Conservation (phyloP, 2,113 vertebrate genomes). For the Siniperca chuatsi region DNA sequence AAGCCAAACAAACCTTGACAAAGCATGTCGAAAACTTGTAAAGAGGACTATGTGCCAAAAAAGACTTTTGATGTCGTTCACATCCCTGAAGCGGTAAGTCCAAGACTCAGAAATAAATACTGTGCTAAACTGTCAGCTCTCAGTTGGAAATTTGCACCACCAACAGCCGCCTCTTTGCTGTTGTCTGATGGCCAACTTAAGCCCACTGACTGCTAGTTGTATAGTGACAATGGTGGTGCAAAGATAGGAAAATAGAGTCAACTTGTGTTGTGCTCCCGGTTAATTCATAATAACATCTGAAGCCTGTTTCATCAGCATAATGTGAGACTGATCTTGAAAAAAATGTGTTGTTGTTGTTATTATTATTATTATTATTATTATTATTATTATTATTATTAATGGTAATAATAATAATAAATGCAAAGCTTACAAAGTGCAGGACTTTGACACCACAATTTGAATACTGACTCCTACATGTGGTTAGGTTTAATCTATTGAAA, state of each 20-base stretch:
- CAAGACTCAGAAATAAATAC: slow-evolving; percentile 30
- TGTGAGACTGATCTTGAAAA: not conserved
- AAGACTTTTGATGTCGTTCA: slow-evolving; percentile 36
- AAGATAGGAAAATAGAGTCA: not conserved
- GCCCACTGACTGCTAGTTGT: not conserved
- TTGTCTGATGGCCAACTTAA: slow-evolving; percentile 29
- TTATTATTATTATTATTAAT: no score
- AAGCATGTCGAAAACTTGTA: slow-evolving; percentile 45
- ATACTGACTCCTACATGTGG: no score
- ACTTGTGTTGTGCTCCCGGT: no score
- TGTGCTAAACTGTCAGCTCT: slow-evolving; percentile 36
- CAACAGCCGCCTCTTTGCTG: slow-evolving; percentile 22
- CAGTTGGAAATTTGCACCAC: slow-evolving; percentile 16
- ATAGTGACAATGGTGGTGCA: not conserved
- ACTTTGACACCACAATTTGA: no score
- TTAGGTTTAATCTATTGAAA: no score
- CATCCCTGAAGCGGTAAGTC: slow-evolving; percentile 26
- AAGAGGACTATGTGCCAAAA: slow-evolving; percentile 22
- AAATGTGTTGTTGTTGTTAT: no score
- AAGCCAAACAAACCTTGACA: slow-evolving; percentile 39
- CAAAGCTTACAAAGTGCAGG: no score
- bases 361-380: no score
- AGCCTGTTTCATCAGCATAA: not conserved
- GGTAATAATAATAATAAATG: no score
- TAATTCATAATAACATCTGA: not conserved